Percentiles rank a stretch among this genome's conserved stretches.
These are phyloP conservation scores for Synanthedon andrenaeformis DNA, from an alignment of 2,888 invertebrate species.

Conservation along the genomic window DNA sequence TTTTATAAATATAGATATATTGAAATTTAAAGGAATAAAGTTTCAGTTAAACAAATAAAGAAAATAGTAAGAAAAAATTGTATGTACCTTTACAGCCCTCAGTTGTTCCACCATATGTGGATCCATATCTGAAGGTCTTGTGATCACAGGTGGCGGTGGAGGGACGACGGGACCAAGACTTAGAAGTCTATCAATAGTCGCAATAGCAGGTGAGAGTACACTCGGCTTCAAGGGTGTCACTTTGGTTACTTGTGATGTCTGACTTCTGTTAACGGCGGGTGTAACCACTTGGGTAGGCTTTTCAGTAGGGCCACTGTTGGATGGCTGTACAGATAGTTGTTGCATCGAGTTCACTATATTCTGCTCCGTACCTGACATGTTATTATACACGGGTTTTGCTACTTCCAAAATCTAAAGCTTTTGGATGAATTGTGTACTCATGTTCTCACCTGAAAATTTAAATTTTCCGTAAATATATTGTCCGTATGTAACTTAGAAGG, in stretches of 20 bases:
- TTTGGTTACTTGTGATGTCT: constrained; percentile 38
- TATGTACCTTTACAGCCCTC: constrained; percentile 48
- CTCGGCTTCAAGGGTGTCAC: constrained; percentile 45
- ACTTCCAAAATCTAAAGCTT: constrained; percentile 29
- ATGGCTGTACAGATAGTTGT: constrained; percentile 63
- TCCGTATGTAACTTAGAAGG: constrained; percentile 9
- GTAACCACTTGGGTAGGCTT: constrained; percentile 66
- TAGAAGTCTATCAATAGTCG: constrained; percentile 61
- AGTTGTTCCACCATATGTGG: constrained; percentile 71
- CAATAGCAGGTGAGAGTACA: constrained; percentile 61
- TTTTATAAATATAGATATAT: too few relatives aligned
- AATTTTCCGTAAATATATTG: constrained; percentile 3
- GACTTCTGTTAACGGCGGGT: constrained; percentile 61
- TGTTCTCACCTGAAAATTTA: constrained; percentile 44
- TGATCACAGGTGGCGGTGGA: constrained; percentile 56
- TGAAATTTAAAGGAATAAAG: too few relatives aligned
- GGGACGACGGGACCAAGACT: constrained; percentile 55
- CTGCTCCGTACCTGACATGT: constrained; percentile 68
- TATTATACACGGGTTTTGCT: constrained; percentile 41
- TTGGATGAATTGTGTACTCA: constrained; percentile 33
- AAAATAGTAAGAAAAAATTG: too few relatives aligned
- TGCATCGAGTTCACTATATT: constrained; percentile 65
- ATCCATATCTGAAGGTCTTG: constrained; percentile 58
- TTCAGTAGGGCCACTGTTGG: constrained; percentile 54
- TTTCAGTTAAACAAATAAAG: too few relatives aligned